Percentiles rank a stretch among this genome's conserved stretches.
Evolutionary conservation across 2,797 vertebrate species (phyloP).

Genomic region (Lepilemur ruficaudatus): DNA sequence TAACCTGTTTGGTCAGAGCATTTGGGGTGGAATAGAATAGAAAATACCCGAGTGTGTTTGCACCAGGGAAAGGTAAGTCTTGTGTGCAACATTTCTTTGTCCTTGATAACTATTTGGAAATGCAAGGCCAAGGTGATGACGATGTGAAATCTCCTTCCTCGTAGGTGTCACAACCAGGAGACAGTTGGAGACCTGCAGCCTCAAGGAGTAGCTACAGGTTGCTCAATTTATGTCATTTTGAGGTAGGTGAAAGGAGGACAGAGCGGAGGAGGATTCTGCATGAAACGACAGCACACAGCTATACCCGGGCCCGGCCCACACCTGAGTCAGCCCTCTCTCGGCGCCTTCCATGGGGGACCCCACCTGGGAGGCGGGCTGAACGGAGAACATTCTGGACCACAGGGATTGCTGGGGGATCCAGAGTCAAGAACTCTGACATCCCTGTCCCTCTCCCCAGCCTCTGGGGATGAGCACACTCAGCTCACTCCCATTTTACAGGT

Average conservation of each 20-base stretch:
- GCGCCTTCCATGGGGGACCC: not conserved
- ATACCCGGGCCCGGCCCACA: rapidly evolving
- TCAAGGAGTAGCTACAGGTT: not conserved
- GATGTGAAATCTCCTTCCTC: not conserved
- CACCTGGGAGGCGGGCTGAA: not conserved
- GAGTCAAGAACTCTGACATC: not conserved
- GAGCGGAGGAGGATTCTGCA: rapidly evolving
- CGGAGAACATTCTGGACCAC: not conserved
- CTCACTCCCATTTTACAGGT: not conserved
- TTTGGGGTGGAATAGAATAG: not conserved
- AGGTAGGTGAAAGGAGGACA: not conserved
- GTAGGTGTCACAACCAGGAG: not conserved
- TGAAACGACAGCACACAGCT: rapidly evolving
- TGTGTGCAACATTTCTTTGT: not conserved
- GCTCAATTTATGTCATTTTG: not conserved
- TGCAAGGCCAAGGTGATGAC: not conserved
- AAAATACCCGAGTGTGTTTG: not conserved
- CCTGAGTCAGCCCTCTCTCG: not conserved
- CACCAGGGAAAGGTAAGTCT: not conserved
- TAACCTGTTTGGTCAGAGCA: not conserved
- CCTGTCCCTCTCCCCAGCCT: not conserved
- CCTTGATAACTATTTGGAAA: not conserved
- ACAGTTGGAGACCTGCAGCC: not conserved
- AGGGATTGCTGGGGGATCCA: not conserved
- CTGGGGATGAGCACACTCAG: not conserved